Evolutionary conservation across 2,888 invertebrate genomes (phyloP).

Genomic region (Lapara coniferarum): DNA sequence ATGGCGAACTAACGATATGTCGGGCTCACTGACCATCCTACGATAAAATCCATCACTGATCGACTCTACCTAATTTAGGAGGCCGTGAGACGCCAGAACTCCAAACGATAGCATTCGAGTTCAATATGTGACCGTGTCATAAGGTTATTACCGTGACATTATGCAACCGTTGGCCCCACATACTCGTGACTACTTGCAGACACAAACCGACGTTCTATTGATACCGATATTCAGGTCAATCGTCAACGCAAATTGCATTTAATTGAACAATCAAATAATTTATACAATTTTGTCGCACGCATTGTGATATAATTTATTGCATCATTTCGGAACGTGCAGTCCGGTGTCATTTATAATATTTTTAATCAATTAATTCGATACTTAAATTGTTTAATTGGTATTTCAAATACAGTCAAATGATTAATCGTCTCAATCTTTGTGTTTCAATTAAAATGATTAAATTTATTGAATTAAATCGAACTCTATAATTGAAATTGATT

Average conservation of each 20-base stretch:
- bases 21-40: no score
- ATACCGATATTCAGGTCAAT: constrained; percentile 35
- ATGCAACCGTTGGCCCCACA: constrained; percentile 6
- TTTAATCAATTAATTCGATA: not conserved
- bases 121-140: constrained; percentile 4
- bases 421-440: not conserved
- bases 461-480: constrained; percentile 7
- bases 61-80: no score
- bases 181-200: constrained; percentile 15
- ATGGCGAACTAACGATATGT: no score
- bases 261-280: constrained; percentile 36
- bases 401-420: constrained; percentile 3
- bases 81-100: not conserved
- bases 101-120: not conserved
- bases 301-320: constrained; percentile 9
- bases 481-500: not conserved
- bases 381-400: not conserved
- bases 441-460: not conserved
- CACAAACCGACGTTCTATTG: constrained; percentile 1
- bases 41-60: no score
- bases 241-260: constrained; percentile 44
- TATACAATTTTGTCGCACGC: not conserved
- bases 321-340: not conserved
- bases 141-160: constrained; percentile 20
- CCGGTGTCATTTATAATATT: not conserved